Evolutionary conservation across 2,113 vertebrate genomes (phyloP), one percentile per base, ranked within the genome.

Genomic region (Andinoacara biseriatus): DNA sequence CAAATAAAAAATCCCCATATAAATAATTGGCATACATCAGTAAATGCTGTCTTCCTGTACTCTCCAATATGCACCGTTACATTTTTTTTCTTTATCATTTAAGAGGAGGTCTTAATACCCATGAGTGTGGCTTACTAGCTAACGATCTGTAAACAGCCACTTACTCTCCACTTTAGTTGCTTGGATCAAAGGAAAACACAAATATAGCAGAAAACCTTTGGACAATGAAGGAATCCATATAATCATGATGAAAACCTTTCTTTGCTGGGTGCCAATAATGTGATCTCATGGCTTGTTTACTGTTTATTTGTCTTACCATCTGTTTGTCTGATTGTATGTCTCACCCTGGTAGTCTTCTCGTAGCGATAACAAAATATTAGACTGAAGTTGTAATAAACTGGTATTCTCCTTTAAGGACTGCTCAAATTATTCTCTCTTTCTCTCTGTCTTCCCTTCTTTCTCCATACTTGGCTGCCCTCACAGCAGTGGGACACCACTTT

Each of bases 81-180:
- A 24, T 52, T 72, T 56, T 56, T n/a, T 10, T 56, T 22, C 20
- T 56, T n/a, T n/a, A 22, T 57, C 54, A 56, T n/a, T 56, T 22
- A n/a, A 22, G 54, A 57, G 65, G 58, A 7, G 49, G 20, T 77
- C 65, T 35, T 76, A 17, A 76, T 38, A 5, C 11, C 61, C 11
- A 58, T 58, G 76, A 75, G 63, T 78, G 63, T 78, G 72, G 67
- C 59, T 72, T 83, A 80, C 84, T 57, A 77, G 82, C 40, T 79
- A 92, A 82, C 56, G 83, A 87, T 85, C 67, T 75, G 52, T 20
- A 14, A 88, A 52, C 46, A 63, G 3, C 10, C 5, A 10, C 72
- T 52, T 76, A 72, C 22, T 56, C 43, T 61, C 20, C 17, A 60
- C 54, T 49, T 63, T 26, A 52, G 18, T 49, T 72, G 24, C 76